Conservation (phyloP, 2,113 vertebrate genomes). For the Labrus mixtus region DNA sequence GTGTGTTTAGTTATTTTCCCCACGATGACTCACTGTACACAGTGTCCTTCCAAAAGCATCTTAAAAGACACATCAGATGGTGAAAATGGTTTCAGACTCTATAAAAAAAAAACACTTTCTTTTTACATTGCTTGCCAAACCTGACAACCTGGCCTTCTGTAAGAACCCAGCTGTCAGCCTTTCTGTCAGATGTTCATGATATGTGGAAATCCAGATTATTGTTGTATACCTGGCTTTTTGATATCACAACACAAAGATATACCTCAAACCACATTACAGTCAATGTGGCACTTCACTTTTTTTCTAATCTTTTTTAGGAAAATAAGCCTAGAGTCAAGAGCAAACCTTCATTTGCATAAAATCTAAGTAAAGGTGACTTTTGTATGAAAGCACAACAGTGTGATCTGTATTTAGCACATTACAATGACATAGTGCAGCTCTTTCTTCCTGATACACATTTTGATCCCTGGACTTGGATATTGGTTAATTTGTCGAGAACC, state of each 20-base stretch:
- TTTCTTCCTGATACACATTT: too few relatives aligned
- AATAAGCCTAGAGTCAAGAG: too few relatives aligned
- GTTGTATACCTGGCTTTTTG: not conserved
- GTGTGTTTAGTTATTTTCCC: not conserved
- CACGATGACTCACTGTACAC: not conserved
- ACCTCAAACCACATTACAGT: not conserved
- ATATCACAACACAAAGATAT: not conserved
- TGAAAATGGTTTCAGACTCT: not conserved
- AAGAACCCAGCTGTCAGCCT: not conserved
- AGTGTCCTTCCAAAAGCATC: constrained; percentile 5
- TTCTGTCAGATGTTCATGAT: not conserved
- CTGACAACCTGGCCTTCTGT: not conserved
- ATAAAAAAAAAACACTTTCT: not conserved
- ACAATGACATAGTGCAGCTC: too few relatives aligned
- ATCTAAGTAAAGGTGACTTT: too few relatives aligned
- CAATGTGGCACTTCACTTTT: too few relatives aligned
- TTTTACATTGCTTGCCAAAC: not conserved
- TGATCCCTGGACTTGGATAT: too few relatives aligned
- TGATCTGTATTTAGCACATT: too few relatives aligned
- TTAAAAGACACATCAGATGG: constrained; percentile 18
- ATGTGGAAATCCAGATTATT: not conserved
- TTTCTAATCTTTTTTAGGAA: too few relatives aligned
- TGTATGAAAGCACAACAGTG: too few relatives aligned
- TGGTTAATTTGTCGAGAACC: too few relatives aligned
- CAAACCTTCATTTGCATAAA: too few relatives aligned